Evolutionary conservation across 2,888 invertebrate species (phyloP).

Genomic region (Plutella xylostella): DNA sequence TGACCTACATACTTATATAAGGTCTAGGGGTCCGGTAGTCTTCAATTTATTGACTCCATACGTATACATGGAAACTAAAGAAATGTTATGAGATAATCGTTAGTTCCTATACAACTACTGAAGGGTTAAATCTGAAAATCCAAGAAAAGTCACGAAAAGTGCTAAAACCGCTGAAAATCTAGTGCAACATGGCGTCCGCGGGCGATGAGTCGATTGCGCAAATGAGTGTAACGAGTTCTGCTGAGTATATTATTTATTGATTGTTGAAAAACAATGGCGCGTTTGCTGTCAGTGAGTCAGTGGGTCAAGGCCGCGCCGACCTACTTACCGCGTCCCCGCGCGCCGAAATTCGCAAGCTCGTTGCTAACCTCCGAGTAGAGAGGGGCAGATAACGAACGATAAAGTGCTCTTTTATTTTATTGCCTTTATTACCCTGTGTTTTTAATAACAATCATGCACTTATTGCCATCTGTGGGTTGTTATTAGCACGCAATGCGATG

Average conservation of each 20-base stretch:
- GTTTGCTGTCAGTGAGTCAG: conserved; percentile 63
- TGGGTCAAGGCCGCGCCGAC: conserved; percentile 63
- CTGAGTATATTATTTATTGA: conserved; percentile 65
- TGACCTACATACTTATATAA: conserved; percentile 34
- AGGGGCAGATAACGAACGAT: background rate
- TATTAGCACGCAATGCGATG: too few species aligned
- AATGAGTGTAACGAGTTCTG: conserved; percentile 51
- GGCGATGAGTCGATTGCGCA: conserved; percentile 53
- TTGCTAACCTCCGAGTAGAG: conserved; percentile 44
- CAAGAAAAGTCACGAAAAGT: background rate
- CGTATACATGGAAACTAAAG: too few species aligned
- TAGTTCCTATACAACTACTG: too few species aligned
- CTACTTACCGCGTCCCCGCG: conserved; percentile 56
- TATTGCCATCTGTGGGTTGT: too few species aligned
- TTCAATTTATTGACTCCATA: too few species aligned
- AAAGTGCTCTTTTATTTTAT: too few species aligned
- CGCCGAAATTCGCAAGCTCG: conserved; percentile 63
- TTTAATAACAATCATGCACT: too few species aligned
- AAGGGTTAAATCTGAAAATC: background rate
- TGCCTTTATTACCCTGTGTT: too few species aligned
- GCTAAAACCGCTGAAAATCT: conserved; percentile 29
- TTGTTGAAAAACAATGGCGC: conserved; percentile 68
- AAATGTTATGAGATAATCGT: too few species aligned
- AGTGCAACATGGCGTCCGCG: conserved; percentile 29
- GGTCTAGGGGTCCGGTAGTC: too few species aligned